phyloP scores from a whole-genome alignment of 2,797 vertebrate genomes.

The Nannoperca obscura region DNA sequence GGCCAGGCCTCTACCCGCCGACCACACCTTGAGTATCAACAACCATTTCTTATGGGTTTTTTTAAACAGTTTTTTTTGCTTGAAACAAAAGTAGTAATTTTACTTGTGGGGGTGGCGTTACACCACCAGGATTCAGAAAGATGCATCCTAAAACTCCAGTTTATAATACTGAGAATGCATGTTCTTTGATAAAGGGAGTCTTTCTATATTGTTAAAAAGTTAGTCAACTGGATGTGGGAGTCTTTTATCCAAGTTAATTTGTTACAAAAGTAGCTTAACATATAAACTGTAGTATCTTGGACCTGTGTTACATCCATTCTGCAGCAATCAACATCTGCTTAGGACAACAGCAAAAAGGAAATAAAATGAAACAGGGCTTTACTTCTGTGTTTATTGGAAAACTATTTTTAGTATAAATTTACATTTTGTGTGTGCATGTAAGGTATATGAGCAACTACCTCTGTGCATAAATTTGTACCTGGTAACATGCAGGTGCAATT shows the following conservation, averaged over 20 bases:
- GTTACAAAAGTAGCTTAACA: constrained; percentile 6
- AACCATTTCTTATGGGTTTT: constrained; percentile 37
- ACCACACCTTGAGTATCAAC: constrained; percentile 73
- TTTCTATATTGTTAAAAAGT: neutral
- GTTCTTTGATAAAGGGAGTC: neutral
- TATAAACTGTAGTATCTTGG: constrained; percentile 7
- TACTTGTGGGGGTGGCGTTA: neutral
- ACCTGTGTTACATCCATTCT: neutral
- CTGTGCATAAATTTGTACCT: neutral
- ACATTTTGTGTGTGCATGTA: neutral
- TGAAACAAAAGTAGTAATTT: constrained; percentile 8
- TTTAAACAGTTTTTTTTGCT: constrained; percentile 25
- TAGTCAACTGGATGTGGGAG: neutral
- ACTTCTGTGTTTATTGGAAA: neutral
- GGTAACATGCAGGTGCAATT: neutral
- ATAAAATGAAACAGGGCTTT: neutral
- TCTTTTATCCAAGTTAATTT: constrained; percentile 1
- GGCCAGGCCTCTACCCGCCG: constrained; percentile 56
- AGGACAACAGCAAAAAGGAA: neutral
- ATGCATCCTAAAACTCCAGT: neutral
- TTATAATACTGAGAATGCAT: neutral
- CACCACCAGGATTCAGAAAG: neutral
- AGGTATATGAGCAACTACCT: neutral
- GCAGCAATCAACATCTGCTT: neutral
- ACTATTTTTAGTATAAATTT: neutral